Evolutionary conservation across 2,113 vertebrate genomes (phyloP), one percentile per base, ranked within the genome.

Genomic region (Microtus richardsoni): DNA sequence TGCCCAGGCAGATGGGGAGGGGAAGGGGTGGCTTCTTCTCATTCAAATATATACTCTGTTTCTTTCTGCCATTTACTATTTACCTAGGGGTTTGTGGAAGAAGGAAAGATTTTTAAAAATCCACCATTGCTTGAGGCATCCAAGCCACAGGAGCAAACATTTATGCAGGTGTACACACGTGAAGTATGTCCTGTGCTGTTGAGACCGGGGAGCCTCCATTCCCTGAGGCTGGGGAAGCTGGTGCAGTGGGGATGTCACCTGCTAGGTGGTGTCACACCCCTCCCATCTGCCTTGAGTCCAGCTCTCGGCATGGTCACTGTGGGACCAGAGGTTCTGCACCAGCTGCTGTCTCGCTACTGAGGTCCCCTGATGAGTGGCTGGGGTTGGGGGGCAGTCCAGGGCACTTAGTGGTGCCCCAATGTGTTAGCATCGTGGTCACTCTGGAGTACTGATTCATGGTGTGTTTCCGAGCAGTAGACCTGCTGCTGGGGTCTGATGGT

Each of bases 401-500:
- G 95, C 70, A 83, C 64, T 95, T 93, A 95, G 94, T 26, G 6
- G 44, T 12, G 95, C 89, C 28, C 85, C 70, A 78, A 74, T 52
- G 4, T 62, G 41, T 94, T 97, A 97, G 95, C 94, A 90, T 95
- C 3, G 14, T 94, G 87, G 96, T 97, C 52, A 3, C 91, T 93
- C 95, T 93, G 93, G 93, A 96, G 89, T 89, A 80, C 77, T 82
- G 95, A 83, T 97, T 96, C 97, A 96, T 94, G 91, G 94, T 82
- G 33, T 24, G 3, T 13, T 85, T 93, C 66, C 0, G 52, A 89
- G 94, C 93, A 60, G 80, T 94, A 95, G 94, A 71, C 88, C 87
- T 93, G 71, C 84, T 92, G 62, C 2, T 88, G 93, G 95, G 89
- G 88, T 88, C 95, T 95, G 79, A 96, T 92, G 84, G 96, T 85